A percentile compares a stretch with the other conserved stretches of the same genome.
Evolutionary conservation across 2,113 vertebrate genomes (phyloP).

Genomic region (Manacus vitellinus): DNA sequence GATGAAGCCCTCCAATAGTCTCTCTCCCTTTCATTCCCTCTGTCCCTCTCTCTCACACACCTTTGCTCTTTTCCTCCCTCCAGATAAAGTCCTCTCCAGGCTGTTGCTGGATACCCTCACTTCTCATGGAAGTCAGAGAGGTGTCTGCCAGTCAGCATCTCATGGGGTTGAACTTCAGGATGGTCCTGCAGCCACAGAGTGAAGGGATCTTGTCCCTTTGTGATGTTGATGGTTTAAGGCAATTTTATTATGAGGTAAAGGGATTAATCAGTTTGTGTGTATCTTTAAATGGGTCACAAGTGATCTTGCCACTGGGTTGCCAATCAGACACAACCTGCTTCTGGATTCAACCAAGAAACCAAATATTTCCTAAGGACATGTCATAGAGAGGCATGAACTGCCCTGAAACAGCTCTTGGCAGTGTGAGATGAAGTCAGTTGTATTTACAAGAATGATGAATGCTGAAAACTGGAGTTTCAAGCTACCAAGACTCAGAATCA

Average conservation of each 20-base stretch:
- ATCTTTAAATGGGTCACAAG: not conserved
- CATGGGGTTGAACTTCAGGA: not conserved
- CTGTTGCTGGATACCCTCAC: not conserved
- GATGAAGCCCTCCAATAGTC: conserved; percentile 14
- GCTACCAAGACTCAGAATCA: not conserved
- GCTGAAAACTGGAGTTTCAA: not conserved
- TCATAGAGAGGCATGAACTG: not conserved
- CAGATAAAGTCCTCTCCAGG: not conserved
- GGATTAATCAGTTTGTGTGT: not conserved
- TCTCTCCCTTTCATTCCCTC: not conserved
- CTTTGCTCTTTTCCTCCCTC: not conserved
- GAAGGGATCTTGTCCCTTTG: not conserved
- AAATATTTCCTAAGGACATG: not conserved
- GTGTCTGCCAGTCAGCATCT: not conserved
- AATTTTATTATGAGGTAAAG: not conserved
- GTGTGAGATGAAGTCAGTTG: not conserved
- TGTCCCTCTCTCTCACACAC: not conserved
- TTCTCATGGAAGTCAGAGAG: not conserved
- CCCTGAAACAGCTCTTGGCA: not conserved
- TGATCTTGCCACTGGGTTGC: not conserved
- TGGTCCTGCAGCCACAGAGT: not conserved
- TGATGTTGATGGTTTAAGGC: not conserved
- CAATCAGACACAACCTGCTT: not conserved
- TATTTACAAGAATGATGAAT: not conserved
- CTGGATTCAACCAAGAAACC: not conserved